These are phyloP conservation scores for Catamblyrhynchus diadema DNA, from an alignment of 2,797 vertebrate species.

Conservation along the genomic window DNA sequence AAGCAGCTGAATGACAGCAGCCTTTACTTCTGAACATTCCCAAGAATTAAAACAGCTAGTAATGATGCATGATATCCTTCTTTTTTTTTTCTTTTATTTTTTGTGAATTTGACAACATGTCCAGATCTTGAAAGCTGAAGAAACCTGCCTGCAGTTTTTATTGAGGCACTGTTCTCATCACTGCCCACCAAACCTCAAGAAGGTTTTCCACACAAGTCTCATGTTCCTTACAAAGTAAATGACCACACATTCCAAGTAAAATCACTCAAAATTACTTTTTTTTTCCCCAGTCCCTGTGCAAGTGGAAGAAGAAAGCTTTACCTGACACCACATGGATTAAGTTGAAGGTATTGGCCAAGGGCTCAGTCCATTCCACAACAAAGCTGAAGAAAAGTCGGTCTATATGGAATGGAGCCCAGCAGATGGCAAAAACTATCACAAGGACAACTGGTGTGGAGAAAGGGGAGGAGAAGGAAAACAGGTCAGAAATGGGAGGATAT, in stretches of 20 bases:
- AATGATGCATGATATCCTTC: not conserved
- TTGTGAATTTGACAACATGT: not conserved
- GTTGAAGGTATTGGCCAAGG: slow-evolving; percentile 75
- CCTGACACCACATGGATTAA: slow-evolving; percentile 78
- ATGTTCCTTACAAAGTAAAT: not conserved
- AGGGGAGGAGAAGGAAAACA: not conserved
- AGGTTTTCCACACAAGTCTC: not conserved
- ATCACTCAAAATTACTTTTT: not conserved
- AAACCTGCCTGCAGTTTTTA: not conserved
- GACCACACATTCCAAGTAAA: not conserved
- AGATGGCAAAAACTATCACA: slow-evolving; percentile 76
- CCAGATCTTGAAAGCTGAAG: not conserved
- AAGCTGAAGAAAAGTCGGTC: slow-evolving; percentile 82
- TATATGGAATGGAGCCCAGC: slow-evolving; percentile 78
- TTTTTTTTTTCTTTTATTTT: not conserved
- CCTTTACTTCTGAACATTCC: not conserved
- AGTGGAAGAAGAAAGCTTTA: slow-evolving; percentile 39
- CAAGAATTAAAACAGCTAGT: not conserved
- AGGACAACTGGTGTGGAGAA: slow-evolving; percentile 69
- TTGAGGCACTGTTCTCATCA: not conserved
- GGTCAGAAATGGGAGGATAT: not conserved
- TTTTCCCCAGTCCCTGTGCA: not conserved
- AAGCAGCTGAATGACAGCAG: not conserved
- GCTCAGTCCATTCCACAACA: slow-evolving; percentile 77
- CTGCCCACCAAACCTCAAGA: not conserved